Conservation (phyloP, 2,888 invertebrate genomes). For the Amiota communis region DNA sequence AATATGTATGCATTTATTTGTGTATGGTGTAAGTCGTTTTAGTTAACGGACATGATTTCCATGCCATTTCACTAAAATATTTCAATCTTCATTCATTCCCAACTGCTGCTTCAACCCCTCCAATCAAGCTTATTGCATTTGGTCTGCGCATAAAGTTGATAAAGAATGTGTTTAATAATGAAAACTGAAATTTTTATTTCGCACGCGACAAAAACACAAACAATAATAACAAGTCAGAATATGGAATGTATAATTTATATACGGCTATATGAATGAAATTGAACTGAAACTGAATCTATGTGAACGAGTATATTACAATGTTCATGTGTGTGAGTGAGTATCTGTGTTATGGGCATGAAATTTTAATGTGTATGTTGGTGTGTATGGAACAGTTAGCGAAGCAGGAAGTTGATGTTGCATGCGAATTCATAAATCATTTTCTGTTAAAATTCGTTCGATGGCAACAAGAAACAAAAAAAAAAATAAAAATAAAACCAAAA, state of each 20-base stretch:
- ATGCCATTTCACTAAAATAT: constrained; percentile 34
- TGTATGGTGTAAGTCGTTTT: constrained; percentile 40
- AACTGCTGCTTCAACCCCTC: too few relatives aligned
- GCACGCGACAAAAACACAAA: constrained; percentile 7
- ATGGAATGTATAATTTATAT: not conserved
- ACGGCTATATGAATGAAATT: not conserved
- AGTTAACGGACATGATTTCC: constrained; percentile 42
- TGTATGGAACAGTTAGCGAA: constrained; percentile 39
- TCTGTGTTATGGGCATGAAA: constrained; percentile 42
- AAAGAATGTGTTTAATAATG: constrained; percentile 43
- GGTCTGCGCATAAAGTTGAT: constrained; percentile 14
- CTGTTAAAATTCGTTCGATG: constrained; percentile 50
- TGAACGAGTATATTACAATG: constrained; percentile 52
- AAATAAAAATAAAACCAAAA: constrained; percentile 60
- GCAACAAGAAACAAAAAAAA: constrained; percentile 46
- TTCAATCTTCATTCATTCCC: constrained; percentile 6
- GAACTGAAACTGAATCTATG: not conserved
- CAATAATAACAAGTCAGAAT: not conserved
- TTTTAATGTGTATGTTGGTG: constrained; percentile 26
- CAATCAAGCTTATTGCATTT: too few relatives aligned
- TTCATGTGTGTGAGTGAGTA: constrained; percentile 39
- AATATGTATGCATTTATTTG: constrained; percentile 22
- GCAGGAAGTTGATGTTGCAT: constrained; percentile 70
- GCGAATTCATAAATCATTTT: constrained; percentile 71
- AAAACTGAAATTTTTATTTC: constrained; percentile 25